Base-by-base conservation (phyloP, 2,797 vertebrate species). In the Setipinna tenuifilis region DNA sequence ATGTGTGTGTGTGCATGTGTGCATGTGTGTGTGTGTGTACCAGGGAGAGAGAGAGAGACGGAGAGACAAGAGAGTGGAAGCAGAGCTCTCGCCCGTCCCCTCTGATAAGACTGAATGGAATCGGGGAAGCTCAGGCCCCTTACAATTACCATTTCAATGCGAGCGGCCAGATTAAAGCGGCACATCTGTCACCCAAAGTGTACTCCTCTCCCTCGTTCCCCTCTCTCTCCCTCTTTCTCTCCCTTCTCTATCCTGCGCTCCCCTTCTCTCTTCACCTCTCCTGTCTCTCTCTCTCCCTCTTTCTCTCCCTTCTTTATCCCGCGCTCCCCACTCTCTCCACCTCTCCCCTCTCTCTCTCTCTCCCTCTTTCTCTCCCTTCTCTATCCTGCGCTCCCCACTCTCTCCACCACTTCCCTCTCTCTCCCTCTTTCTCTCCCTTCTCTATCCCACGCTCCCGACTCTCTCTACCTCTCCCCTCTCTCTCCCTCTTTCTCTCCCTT, bases 21-120 rank as follows among this genome's bases (percentile, higher is more conserved):
- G 46, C 10, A 82, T 25, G 59, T 59, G 82, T 85, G 59, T 81
- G 59, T 85, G 48, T 82, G 84, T 83, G 46, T 58, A 23, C 57
- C 25, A 44, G 61, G n/a, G 3, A 41, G 28, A 75, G 71, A 78
- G 71, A 75, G 25, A 78, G 35, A 78, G 17, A 9, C 4, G 21
- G 31, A 7, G 71, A 31, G 68, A 10, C 9, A 25, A 14, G 68
- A 12, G 68, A 14, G 68, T 6, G 71, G 9, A 44, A 44, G 71
- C 71, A 44, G 71, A 78, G 35, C 31, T 17, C 35, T 41, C 44
- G 71, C 71, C 35, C 35, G 71, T 44, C 71, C 35, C 7, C 9
- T 21, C 71, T 78, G 71, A 78, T 78, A 78, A 78, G 35, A 21
- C 31, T 78, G 71, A 78, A 78, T 78, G 71, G 71, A 78, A 41